These are phyloP conservation scores for Hylomyscus alleni DNA, from an alignment of 2,797 vertebrate species.

Conservation along the genomic window DNA sequence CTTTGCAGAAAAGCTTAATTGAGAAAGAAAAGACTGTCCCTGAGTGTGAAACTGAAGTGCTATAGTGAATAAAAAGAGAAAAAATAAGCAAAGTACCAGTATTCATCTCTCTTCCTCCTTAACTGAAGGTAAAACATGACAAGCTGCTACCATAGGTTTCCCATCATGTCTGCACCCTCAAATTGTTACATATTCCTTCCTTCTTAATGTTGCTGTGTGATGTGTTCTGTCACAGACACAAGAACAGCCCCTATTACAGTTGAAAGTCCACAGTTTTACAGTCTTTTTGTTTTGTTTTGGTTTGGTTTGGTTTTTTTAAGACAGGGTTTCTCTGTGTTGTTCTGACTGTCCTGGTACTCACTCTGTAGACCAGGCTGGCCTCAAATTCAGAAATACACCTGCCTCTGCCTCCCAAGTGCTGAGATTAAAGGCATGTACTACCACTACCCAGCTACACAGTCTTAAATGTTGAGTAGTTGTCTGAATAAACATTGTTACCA, in stretches of 20 bases:
- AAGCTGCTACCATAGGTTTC: background rate
- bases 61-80: background rate
- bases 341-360: too few species aligned
- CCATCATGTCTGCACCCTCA: background rate
- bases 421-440: too few species aligned
- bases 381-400: too few species aligned
- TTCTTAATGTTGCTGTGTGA: background rate
- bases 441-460: too few species aligned
- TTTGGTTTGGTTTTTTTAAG: too few species aligned
- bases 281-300: too few species aligned
- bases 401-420: too few species aligned
- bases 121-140: background rate
- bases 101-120: background rate
- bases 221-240: background rate
- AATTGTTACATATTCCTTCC: background rate
- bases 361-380: too few species aligned
- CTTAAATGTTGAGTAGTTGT: slow-evolving; percentile 83
- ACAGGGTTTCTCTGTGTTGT: too few species aligned
- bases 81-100: too few species aligned
- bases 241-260: background rate
- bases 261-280: slow-evolving; percentile 80
- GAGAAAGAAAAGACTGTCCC: background rate
- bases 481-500: slow-evolving; percentile 83
- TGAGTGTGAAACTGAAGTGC: background rate
- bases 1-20: background rate